These are phyloP conservation scores for Saccostrea echinata DNA, from an alignment of 1,140 invertebrate genomes.

Conservation along the genomic window DNA sequence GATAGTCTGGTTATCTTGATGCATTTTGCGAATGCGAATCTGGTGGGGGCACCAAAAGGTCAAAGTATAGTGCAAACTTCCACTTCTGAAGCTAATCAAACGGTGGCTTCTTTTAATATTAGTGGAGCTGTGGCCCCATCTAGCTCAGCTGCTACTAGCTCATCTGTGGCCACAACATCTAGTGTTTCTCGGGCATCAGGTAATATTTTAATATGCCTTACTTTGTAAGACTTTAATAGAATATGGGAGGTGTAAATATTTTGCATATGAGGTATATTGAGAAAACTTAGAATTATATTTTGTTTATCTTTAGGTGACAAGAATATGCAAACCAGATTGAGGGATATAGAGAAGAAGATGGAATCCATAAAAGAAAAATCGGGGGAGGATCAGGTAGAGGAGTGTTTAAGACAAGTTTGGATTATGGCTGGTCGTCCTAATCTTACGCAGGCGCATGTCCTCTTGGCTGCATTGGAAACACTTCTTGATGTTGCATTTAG, in stretches of 20 bases:
- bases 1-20: not conserved
- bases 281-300: too few species aligned
- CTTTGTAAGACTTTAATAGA: too few species aligned
- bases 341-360: not conserved
- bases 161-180: not conserved
- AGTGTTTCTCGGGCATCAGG: not conserved
- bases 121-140: not conserved
- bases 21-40: not conserved
- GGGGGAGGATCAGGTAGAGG: constrained; percentile 32
- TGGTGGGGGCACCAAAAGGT: not conserved
- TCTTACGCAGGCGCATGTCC: constrained; percentile 36
- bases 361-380: not conserved
- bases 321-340: not conserved
- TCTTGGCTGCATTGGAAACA: constrained; percentile 46
- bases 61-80: not conserved
- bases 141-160: not conserved
- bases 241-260: too few species aligned
- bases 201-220: too few species aligned
- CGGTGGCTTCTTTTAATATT: not conserved
- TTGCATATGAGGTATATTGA: too few species aligned
- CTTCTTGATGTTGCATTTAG: constrained; percentile 39
- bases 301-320: not conserved
- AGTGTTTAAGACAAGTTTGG: constrained; percentile 42
- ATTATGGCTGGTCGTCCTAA: constrained; percentile 40
- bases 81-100: not conserved